Conservation (phyloP, 2,113 vertebrate species). For the Prochilodus magdalenae region DNA sequence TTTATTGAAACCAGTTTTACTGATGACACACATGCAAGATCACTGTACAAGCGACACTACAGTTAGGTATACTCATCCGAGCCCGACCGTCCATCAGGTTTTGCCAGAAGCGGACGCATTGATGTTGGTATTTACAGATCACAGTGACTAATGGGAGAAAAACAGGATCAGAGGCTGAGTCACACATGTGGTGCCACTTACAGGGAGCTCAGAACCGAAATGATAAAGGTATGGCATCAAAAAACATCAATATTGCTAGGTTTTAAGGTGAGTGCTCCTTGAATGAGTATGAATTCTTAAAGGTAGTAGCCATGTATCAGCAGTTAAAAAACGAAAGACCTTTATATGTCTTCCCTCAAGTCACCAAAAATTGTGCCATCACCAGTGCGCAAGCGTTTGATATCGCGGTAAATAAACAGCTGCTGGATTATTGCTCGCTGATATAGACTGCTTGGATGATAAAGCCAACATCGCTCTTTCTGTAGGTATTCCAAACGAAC, state of each 20-base stretch:
- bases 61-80: constrained; percentile 88
- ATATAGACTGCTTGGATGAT: constrained; percentile 51
- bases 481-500: constrained; percentile 62
- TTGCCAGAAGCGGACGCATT: constrained; percentile 79
- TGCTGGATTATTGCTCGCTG: constrained; percentile 73
- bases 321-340: constrained; percentile 7
- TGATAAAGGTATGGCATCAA: not conserved
- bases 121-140: constrained; percentile 79
- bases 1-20: constrained; percentile 89
- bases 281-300: constrained; percentile 31
- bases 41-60: constrained; percentile 95
- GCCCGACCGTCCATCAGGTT: constrained; percentile 86
- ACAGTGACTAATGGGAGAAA: constrained; percentile 77
- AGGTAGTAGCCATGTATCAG: constrained; percentile 7
- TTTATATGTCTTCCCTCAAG: not conserved
- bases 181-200: constrained; percentile 34
- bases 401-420: constrained; percentile 6
- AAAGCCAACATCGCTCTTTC: constrained; percentile 61
- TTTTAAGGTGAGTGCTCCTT: constrained; percentile 14
- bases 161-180: constrained; percentile 44
- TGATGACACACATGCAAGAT: constrained; percentile 97
- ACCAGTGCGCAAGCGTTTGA: not conserved
- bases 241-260: constrained; percentile 38
- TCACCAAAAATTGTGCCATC: not conserved
- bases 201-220: constrained; percentile 24